Percentiles rank a stretch among this genome's conserved stretches.
Evolutionary conservation across 2,797 vertebrate genomes (phyloP).

Genomic region (Novumbra hubbsi): DNA sequence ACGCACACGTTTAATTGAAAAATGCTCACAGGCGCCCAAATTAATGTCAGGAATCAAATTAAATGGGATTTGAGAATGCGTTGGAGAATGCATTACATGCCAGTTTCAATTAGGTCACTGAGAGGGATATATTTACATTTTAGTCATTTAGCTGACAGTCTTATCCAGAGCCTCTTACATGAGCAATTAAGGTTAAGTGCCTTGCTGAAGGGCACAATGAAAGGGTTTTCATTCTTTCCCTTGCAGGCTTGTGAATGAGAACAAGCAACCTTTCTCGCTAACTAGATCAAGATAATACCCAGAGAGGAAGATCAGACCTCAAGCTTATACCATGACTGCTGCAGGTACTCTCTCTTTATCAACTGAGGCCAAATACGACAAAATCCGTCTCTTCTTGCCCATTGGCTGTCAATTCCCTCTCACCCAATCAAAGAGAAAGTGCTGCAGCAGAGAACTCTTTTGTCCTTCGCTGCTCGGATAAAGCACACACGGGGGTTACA

Average conservation of each 20-base stretch:
- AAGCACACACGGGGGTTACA: conserved; percentile 61
- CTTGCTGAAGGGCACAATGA: too few relatives aligned
- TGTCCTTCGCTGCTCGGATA: conserved; percentile 44
- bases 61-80: conserved; percentile 37
- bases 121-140: not conserved
- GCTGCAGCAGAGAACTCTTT: conserved; percentile 54
- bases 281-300: not conserved
- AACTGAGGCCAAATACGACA: conserved; percentile 27
- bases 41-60: conserved; percentile 41
- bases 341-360: conserved; percentile 27
- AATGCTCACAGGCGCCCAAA: conserved; percentile 35
- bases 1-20: conserved; percentile 37
- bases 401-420: conserved; percentile 57
- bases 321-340: conserved; percentile 32
- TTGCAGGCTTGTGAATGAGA: too few relatives aligned
- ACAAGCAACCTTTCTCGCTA: not conserved
- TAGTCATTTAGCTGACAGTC: too few relatives aligned
- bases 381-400: conserved; percentile 45
- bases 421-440: conserved; percentile 42
- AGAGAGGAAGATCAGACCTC: conserved; percentile 23
- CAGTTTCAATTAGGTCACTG: conserved; percentile 37
- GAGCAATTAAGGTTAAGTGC: too few relatives aligned
- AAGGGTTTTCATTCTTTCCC: too few relatives aligned
- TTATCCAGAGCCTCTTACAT: too few relatives aligned
- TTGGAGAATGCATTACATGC: conserved; percentile 21